Evolutionary conservation across 1,140 invertebrate genomes (phyloP).

Genomic region (Zaprionus kolodkinae): DNA sequence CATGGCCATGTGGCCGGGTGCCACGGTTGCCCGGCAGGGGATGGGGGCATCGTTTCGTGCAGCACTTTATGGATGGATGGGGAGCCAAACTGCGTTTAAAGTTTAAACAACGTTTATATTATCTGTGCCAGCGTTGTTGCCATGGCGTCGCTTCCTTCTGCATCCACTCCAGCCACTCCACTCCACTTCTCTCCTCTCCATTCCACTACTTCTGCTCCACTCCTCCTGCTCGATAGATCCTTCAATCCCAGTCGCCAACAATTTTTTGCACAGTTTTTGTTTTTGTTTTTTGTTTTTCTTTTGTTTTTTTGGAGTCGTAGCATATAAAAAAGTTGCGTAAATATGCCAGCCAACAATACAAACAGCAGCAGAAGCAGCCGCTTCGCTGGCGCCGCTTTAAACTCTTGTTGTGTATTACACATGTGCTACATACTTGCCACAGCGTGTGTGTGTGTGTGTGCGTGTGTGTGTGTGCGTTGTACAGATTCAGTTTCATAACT

Average conservation of each 20-base stretch:
- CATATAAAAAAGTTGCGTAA: constrained; percentile 71
- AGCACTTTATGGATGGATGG: constrained; percentile 69
- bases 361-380: constrained; percentile 30
- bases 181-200: not conserved
- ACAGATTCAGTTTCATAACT: constrained; percentile 80
- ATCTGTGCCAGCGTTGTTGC: constrained; percentile 44
- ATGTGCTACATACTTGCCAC: constrained; percentile 4
- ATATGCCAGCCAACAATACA: constrained; percentile 58
- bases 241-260: constrained; percentile 56
- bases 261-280: constrained; percentile 27
- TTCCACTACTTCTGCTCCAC: not conserved
- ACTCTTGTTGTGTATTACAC: constrained; percentile 59
- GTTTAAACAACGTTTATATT: constrained; percentile 80
- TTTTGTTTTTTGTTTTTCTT: constrained; percentile 7
- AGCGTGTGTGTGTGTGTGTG: constrained; percentile 13
- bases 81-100: constrained; percentile 59
- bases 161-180: not conserved
- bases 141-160: constrained; percentile 16
- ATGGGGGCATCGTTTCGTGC: constrained; percentile 51
- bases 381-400: constrained; percentile 59
- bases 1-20: constrained; percentile 43
- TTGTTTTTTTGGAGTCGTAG: constrained; percentile 46
- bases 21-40: not conserved
- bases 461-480: constrained; percentile 49
- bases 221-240: constrained; percentile 20